phyloP scores from a whole-genome alignment of 2,888 invertebrate species.

The Mesorhabditis belari region DNA sequence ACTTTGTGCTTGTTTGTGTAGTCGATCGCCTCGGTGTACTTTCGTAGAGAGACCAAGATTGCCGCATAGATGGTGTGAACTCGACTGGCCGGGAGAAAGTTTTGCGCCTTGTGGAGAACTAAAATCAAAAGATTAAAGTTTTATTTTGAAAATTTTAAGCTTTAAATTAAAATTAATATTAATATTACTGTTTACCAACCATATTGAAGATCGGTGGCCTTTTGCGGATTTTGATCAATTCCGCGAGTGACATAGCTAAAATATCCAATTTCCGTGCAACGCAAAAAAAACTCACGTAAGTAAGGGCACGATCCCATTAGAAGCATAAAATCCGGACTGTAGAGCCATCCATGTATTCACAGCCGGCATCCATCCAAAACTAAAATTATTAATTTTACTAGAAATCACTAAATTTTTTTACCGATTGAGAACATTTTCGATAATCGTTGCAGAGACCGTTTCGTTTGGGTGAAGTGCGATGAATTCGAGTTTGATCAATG shows the following conservation, averaged over 20 bases:
- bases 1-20: constrained; percentile 3
- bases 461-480: constrained; percentile 32
- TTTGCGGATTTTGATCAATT: constrained; percentile 3
- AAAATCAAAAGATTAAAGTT: constrained; percentile 3
- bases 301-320: constrained; percentile 37
- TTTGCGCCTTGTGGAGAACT: constrained; percentile 37
- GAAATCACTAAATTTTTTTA: constrained; percentile 1
- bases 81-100: constrained; percentile 24
- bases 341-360: constrained; percentile 40
- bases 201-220: constrained; percentile 21
- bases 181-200: constrained; percentile 6
- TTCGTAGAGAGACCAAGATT: constrained; percentile 19
- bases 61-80: constrained; percentile 25
- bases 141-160: background rate
- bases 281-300: constrained; percentile 11
- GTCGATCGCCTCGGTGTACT: constrained; percentile 21
- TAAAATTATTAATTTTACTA: constrained; percentile 6
- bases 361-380: constrained; percentile 36
- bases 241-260: constrained; percentile 5
- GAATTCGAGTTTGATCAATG: constrained; percentile 31
- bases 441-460: constrained; percentile 26
- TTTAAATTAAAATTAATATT: background rate
- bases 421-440: constrained; percentile 24
- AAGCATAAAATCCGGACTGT: constrained; percentile 26
- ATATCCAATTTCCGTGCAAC: too few species aligned